Percentiles rank a stretch among this genome's conserved stretches.
Conservation (phyloP, 2,888 invertebrate genomes). For the Hedya salicella region DNA sequence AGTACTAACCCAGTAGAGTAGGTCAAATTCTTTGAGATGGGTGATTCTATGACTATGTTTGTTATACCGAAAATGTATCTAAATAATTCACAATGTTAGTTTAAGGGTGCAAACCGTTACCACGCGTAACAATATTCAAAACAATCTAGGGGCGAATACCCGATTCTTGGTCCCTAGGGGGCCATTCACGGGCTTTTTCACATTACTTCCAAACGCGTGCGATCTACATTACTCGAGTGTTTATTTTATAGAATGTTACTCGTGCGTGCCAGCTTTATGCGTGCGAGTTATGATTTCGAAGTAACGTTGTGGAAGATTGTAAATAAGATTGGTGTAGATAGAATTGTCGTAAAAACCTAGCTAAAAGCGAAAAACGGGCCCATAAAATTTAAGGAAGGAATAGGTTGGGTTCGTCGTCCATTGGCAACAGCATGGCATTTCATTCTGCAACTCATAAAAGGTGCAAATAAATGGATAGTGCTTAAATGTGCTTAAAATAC, state of each 20-base stretch:
- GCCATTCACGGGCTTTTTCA: constrained; percentile 76
- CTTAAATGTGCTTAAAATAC: no score
- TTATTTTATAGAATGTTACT: constrained; percentile 76
- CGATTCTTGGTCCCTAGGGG: constrained; percentile 76
- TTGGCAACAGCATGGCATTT: no score
- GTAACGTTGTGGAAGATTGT: constrained; percentile 31
- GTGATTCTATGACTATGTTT: no score
- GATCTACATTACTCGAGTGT: constrained; percentile 78
- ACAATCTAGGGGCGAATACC: constrained; percentile 81
- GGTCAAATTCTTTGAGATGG: no score
- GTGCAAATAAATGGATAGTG: no score
- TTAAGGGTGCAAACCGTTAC: constrained; percentile 1
- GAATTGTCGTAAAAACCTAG: no score
- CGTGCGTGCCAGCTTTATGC: constrained; percentile 57
- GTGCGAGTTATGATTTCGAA: constrained; percentile 56
- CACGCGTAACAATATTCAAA: constrained; percentile 66
- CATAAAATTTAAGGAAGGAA: no score
- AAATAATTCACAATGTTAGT: constrained; percentile 13
- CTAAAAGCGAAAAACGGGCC: no score
- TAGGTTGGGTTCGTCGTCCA: no score
- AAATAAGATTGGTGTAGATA: constrained; percentile 25
- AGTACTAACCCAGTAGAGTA: no score
- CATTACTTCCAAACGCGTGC: constrained; percentile 67
- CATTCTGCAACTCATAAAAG: no score
- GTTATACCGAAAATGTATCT: background rate